Conservation (phyloP, 2,113 vertebrate species). For the Eurypyga helias region DNA sequence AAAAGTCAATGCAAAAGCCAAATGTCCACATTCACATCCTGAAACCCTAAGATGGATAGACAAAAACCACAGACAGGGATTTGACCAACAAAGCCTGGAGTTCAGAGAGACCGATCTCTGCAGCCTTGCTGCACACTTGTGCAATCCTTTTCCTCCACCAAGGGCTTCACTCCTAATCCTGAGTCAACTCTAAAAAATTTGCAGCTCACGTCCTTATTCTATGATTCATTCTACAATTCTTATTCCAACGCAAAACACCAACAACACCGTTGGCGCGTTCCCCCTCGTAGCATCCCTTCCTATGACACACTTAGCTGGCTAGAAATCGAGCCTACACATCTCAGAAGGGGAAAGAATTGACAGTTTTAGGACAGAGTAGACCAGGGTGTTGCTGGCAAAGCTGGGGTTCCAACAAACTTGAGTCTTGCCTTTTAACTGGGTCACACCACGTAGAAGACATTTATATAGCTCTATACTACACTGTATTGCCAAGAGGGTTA, state of each 20-base stretch:
- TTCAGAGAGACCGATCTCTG: accelerated
- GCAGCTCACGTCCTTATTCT: neutral
- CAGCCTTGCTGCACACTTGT: neutral
- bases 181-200: neutral
- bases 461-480: neutral
- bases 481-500: neutral
- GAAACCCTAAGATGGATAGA: neutral
- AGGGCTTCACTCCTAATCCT: neutral
- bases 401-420: accelerated
- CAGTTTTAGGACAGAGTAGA: neutral
- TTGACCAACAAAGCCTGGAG: neutral
- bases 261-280: accelerated
- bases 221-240: neutral
- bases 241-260: neutral
- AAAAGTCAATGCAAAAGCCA: neutral
- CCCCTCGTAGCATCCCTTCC: neutral
- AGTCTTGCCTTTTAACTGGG: neutral
- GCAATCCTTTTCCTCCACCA: neutral
- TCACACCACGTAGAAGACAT: neutral
- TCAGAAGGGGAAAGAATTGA: neutral
- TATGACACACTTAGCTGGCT: neutral
- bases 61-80: neutral
- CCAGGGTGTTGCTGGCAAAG: accelerated
- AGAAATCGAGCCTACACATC: neutral
- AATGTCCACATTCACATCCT: neutral